Base-by-base conservation (phyloP, 2,113 vertebrate species). In the Corvus hawaiiensis region DNA sequence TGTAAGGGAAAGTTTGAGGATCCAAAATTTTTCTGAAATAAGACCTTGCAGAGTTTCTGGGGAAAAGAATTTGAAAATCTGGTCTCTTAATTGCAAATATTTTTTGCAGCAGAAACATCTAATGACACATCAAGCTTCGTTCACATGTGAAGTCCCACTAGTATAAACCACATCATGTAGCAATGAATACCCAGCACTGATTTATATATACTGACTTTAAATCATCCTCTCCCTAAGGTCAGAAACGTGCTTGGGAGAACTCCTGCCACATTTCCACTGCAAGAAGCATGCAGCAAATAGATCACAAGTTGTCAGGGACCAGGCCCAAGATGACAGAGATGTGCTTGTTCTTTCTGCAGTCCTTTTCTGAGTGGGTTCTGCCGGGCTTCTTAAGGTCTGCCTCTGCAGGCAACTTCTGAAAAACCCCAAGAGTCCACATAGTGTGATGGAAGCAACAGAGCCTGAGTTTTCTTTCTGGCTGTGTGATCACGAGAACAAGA, bases 391-490 rank as follows among this genome's bases (percentile, higher is more conserved):
- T 0, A 6, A 61, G 11, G 3, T 41, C 43, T 2, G 1, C 44
- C 30, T 88, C 76, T 55, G 39, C 43, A 68, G 22, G 22, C 28
- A 66, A 12, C 6, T 32, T 68, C 58, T 55, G 26, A 71, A 49
- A 86, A 89, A 30, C 23, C 44, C 13, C 55, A 62, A 9, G 24
- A 56, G 18, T 52, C 16, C 20, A 43, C 41, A 39, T 0, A 55
- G 10, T 10, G 55, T 0, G 0, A 39, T 6, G 15, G 46, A 76
- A 72, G 21, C 10, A 51, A 14, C 3, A 1, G 39, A 54, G 28
- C 18, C 22, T 17, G 24, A 67, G n/a, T 4, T 84, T 67, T 66
- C 18, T 41, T 86, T 62, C 33, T n/a, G 54, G 14, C 6, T 73
- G 6, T 22, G 28, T 56, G 26, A 67, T n/a, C 23, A 39, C 1